phyloP scores from a whole-genome alignment of 2,797 vertebrate genomes.

The Nannoperca obscura region DNA sequence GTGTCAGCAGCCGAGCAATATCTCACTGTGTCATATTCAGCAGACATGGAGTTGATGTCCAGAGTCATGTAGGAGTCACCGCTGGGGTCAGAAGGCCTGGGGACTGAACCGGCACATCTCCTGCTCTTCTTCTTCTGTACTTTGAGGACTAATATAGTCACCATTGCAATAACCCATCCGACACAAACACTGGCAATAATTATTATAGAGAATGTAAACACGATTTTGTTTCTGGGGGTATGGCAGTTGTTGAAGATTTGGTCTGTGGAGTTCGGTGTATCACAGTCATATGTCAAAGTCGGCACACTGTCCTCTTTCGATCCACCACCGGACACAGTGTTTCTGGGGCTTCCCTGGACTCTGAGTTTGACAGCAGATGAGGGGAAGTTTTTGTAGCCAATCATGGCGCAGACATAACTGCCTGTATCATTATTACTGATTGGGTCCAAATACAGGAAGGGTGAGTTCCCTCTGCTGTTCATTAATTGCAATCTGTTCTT shows the following conservation, averaged over 20 bases:
- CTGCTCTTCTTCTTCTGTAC: not conserved
- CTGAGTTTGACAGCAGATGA: constrained; percentile 19
- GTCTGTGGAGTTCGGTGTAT: not conserved
- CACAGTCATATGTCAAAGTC: constrained; percentile 1
- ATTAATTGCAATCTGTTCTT: constrained; percentile 31
- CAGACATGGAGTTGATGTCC: not conserved
- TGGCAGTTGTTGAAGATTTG: not conserved
- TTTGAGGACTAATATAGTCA: not conserved
- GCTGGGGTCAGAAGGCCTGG: not conserved
- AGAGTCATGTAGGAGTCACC: constrained; percentile 7
- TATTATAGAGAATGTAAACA: not conserved
- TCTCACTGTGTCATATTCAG: constrained; percentile 26
- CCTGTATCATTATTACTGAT: constrained; percentile 7
- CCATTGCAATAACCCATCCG: not conserved
- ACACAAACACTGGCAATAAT: not conserved
- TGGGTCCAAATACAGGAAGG: constrained; percentile 9
- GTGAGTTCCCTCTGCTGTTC: not conserved
- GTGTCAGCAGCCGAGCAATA: not conserved
- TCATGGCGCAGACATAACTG: constrained; percentile 25
- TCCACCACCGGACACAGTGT: not conserved
- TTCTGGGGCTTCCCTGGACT: constrained; percentile 7
- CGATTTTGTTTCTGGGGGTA: not conserved
- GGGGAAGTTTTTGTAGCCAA: constrained; percentile 1
- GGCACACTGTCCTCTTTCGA: not conserved
- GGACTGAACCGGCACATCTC: not conserved